These are phyloP conservation scores for Chrysotoxum bicinctum DNA, from an alignment of 2,888 invertebrate species.

Conservation along the genomic window DNA sequence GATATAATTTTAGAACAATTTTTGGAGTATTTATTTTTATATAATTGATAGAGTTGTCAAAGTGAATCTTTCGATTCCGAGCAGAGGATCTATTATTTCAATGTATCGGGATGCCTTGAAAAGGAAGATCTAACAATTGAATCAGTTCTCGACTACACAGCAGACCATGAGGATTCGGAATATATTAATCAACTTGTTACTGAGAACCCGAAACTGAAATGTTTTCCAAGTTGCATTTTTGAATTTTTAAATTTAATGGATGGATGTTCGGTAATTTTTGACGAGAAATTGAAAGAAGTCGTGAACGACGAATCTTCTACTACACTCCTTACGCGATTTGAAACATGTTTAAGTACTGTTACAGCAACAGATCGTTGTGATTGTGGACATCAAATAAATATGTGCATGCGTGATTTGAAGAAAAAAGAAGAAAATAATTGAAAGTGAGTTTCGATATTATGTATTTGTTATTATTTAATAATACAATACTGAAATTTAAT, in stretches of 20 bases:
- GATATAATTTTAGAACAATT: no score
- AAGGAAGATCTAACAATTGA: background rate
- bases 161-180: background rate
- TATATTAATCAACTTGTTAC: background rate
- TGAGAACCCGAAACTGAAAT: background rate
- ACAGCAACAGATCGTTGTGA: background rate
- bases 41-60: no score
- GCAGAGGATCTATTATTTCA: no score
- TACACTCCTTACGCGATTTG: background rate
- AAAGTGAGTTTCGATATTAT: background rate
- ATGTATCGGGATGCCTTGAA: no score
- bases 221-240: background rate
- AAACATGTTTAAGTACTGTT: background rate
- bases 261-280: background rate
- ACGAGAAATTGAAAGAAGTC: no score
- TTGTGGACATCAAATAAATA: background rate
- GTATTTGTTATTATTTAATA: no score
- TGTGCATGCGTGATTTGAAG: background rate
- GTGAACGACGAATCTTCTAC: background rate
- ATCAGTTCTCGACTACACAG: background rate
- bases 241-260: background rate
- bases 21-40: no score
- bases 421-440: background rate
- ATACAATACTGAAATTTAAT: no score
- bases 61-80: no score